phyloP scores from a whole-genome alignment of 1,140 invertebrate genomes.

The Oppia nitens region DNA sequence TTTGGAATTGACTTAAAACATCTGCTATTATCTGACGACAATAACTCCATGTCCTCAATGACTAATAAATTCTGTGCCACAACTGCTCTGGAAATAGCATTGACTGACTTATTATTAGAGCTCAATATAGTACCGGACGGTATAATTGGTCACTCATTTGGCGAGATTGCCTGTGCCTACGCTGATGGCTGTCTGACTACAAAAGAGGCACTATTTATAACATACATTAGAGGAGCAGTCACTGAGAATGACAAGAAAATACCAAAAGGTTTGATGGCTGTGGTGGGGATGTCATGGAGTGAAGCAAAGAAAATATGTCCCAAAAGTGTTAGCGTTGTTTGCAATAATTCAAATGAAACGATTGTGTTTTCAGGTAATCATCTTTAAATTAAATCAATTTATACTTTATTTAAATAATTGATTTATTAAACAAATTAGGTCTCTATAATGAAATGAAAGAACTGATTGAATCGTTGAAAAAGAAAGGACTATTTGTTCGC shows the following conservation, averaged over 20 bases:
- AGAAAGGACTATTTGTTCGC: conserved; percentile 65
- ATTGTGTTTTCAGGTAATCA: conserved; percentile 87
- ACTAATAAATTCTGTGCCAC: conserved; percentile 77
- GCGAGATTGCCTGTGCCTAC: conserved; percentile 38
- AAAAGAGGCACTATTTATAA: too few species aligned
- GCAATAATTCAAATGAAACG: conserved; percentile 78
- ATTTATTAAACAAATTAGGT: too few species aligned
- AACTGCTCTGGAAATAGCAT: conserved; percentile 48
- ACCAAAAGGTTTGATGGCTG: conserved; percentile 45
- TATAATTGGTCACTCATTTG: conserved; percentile 38
- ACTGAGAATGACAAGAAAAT: conserved; percentile 20
- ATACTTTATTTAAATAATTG: too few species aligned
- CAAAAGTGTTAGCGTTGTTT: conserved; percentile 59
- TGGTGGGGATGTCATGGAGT: conserved; percentile 63
- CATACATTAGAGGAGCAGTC: conserved; percentile 31
- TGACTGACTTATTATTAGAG: conserved; percentile 31
- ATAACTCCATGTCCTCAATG: conserved; percentile 52
- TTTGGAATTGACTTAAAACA: conserved; percentile 63
- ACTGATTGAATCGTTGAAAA: conserved; percentile 52
- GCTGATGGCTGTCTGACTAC: conserved; percentile 36
- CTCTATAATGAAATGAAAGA: too few species aligned
- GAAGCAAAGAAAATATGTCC: conserved; percentile 52
- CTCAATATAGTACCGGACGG: conserved; percentile 36
- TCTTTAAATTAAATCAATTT: too few species aligned
- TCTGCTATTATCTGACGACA: conserved; percentile 57